phyloP scores from a whole-genome alignment of 2,888 invertebrate species.

The Schizotus pectinicornis region DNA sequence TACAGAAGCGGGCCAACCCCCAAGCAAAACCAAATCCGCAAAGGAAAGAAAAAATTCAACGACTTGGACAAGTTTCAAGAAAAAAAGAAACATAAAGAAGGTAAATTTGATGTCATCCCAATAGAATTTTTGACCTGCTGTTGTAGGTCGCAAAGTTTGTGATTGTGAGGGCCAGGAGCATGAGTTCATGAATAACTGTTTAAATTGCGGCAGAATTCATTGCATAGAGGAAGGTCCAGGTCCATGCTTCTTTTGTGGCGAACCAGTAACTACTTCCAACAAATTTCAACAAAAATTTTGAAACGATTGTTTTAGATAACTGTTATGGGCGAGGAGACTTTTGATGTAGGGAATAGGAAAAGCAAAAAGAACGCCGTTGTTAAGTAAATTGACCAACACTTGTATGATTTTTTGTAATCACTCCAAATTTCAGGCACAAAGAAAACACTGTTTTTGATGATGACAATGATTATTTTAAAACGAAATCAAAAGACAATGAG shows the following conservation, averaged over 20 bases:
- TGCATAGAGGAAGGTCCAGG: slow-evolving; percentile 97
- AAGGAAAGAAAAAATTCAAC: slow-evolving; percentile 47
- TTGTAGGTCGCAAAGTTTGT: slow-evolving; percentile 81
- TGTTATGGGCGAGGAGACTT: slow-evolving; percentile 39
- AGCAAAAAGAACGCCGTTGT: slow-evolving; percentile 5
- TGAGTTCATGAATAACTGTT: slow-evolving; percentile 89
- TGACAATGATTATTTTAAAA: slow-evolving; percentile 90
- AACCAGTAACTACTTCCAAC: slow-evolving; percentile 66
- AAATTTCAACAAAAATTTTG: background rate
- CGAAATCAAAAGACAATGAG: slow-evolving; percentile 69
- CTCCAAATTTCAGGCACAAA: slow-evolving; percentile 39
- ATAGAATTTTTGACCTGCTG: slow-evolving; percentile 28
- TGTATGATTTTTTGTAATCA: slow-evolving; percentile 1
- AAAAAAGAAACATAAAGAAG: slow-evolving; percentile 45
- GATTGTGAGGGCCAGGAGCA: slow-evolving; percentile 94
- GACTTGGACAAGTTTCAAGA: slow-evolving; percentile 45
- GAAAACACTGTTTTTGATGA: slow-evolving; percentile 87
- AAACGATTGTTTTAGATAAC: slow-evolving; percentile 33
- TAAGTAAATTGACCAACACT: slow-evolving; percentile 35
- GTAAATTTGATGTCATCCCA: slow-evolving; percentile 33
- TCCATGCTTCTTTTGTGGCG: slow-evolving; percentile 91
- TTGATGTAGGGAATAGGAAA: slow-evolving; percentile 30
- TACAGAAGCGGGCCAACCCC: slow-evolving; percentile 11
- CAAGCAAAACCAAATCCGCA: slow-evolving; percentile 30
- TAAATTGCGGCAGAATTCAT: slow-evolving; percentile 91